Evolutionary conservation across 2,113 vertebrate genomes (phyloP).

Genomic region (Myxocyprinus asiaticus): DNA sequence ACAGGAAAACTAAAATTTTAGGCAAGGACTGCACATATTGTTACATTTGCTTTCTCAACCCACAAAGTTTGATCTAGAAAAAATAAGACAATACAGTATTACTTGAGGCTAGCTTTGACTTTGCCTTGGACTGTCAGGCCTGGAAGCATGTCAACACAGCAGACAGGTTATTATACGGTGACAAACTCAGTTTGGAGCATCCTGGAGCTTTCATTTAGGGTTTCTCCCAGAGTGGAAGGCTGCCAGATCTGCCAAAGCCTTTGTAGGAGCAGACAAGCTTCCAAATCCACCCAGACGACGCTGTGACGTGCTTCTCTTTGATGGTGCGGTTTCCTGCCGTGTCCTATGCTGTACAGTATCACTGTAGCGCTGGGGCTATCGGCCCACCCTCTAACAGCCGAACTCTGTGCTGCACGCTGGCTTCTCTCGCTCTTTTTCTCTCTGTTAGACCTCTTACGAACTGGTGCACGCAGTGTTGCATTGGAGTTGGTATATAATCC

Average conservation of each 20-base stretch:
- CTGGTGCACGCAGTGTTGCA: not conserved
- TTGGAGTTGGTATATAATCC: not conserved
- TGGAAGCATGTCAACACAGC: slow-evolving; percentile 46
- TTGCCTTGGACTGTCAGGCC: slow-evolving; percentile 43
- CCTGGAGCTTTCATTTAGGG: slow-evolving; percentile 52
- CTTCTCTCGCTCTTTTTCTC: not conserved
- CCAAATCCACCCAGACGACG: slow-evolving; percentile 49
- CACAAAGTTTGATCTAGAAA: slow-evolving; percentile 9
- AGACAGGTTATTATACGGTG: slow-evolving; percentile 61
- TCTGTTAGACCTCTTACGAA: not conserved
- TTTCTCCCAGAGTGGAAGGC: slow-evolving; percentile 49
- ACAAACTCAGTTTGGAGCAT: slow-evolving; percentile 55
- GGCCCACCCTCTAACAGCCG: not conserved
- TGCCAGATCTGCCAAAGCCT: slow-evolving; percentile 44
- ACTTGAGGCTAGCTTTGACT: slow-evolving; percentile 40
- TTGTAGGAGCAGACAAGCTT: slow-evolving; percentile 56
- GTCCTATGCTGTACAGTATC: slow-evolving; percentile 47
- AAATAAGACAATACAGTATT: slow-evolving; percentile 10
- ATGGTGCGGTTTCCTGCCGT: slow-evolving; percentile 46
- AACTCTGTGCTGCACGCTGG: not conserved
- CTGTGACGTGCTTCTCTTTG: slow-evolving; percentile 48
- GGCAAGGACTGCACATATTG: too few species aligned
- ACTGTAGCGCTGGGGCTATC: slow-evolving; percentile 44
- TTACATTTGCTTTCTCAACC: not conserved
- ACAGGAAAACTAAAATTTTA: too few species aligned